Percentiles rank a stretch among this genome's conserved stretches.
phyloP scores from a whole-genome alignment of 2,888 invertebrate species.

The Cynaeus angustus region DNA sequence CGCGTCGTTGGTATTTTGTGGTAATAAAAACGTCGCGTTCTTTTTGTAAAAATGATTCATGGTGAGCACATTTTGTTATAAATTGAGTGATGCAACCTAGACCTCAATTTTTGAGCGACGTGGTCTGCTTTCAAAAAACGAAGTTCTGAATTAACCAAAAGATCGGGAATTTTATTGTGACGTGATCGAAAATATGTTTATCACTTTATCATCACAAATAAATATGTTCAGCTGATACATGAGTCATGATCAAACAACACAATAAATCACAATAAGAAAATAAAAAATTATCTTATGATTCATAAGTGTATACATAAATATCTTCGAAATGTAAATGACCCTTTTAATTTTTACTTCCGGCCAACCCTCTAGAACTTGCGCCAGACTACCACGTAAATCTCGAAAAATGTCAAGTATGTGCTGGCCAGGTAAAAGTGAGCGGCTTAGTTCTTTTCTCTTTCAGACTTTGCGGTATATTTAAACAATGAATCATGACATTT shows the following conservation, averaged over 20 bases:
- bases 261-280: slow-evolving; percentile 10
- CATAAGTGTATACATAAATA: slow-evolving; percentile 1
- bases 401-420: slow-evolving; percentile 25
- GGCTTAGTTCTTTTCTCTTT: slow-evolving; percentile 30
- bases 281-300: slow-evolving; percentile 4
- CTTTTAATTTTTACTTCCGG: slow-evolving; percentile 1
- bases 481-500: slow-evolving; percentile 23
- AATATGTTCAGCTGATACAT: too few relatives aligned
- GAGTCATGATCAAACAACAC: slow-evolving; percentile 6
- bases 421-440: slow-evolving; percentile 22
- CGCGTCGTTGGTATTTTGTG: background rate
- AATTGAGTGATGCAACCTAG: too few relatives aligned
- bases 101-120: too few relatives aligned
- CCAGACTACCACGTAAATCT: slow-evolving; percentile 2
- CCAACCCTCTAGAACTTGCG: background rate
- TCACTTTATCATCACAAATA: too few relatives aligned
- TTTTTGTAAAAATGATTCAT: too few relatives aligned
- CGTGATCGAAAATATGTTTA: too few relatives aligned
- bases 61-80: too few relatives aligned
- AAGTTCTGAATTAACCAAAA: too few relatives aligned
- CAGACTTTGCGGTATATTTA: slow-evolving; percentile 17
- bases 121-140: too few relatives aligned
- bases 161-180: too few relatives aligned
- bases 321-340: background rate
- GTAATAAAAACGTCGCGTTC: background rate